These are phyloP conservation scores for Cosmorhoe ocellata DNA, from an alignment of 2,888 invertebrate species.

Conservation along the genomic window DNA sequence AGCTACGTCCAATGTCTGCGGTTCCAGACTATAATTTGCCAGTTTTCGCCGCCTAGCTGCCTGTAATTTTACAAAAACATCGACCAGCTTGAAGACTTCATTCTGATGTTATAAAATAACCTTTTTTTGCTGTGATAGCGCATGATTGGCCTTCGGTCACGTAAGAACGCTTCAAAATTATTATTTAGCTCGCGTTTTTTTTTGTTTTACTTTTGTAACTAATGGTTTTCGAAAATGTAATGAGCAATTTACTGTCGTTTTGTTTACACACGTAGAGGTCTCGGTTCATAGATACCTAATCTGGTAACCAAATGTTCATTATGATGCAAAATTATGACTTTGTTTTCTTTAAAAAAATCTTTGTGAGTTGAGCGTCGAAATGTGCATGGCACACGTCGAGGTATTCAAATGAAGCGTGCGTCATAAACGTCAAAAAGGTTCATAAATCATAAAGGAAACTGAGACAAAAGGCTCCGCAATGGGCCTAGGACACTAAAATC, in stretches of 20 bases:
- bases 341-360: conserved; percentile 62
- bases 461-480: conserved; percentile 65
- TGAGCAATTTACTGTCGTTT: conserved; percentile 51
- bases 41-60: conserved; percentile 74
- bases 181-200: conserved; percentile 21
- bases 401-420: conserved; percentile 77
- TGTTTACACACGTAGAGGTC: conserved; percentile 65
- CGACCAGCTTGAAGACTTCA: conserved; percentile 65
- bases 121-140: conserved; percentile 46
- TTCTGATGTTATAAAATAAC: conserved; percentile 57
- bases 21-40: conserved; percentile 74
- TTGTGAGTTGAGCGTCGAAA: conserved; percentile 64
- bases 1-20: conserved; percentile 60
- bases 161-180: conserved; percentile 38
- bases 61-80: conserved; percentile 71
- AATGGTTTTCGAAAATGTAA: conserved; percentile 52
- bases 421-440: conserved; percentile 78
- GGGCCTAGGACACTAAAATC: conserved; percentile 68
- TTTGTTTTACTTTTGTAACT: conserved; percentile 44
- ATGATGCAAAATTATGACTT: conserved; percentile 66
- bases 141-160: conserved; percentile 54
- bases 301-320: conserved; percentile 81
- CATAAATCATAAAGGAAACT: conserved; percentile 78
- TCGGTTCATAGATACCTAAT: conserved; percentile 71
- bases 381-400: conserved; percentile 76